Percentiles rank a stretch among this genome's conserved stretches.
These are phyloP conservation scores for Dryobota labecula DNA, from an alignment of 2,888 invertebrate genomes.

Conservation along the genomic window DNA sequence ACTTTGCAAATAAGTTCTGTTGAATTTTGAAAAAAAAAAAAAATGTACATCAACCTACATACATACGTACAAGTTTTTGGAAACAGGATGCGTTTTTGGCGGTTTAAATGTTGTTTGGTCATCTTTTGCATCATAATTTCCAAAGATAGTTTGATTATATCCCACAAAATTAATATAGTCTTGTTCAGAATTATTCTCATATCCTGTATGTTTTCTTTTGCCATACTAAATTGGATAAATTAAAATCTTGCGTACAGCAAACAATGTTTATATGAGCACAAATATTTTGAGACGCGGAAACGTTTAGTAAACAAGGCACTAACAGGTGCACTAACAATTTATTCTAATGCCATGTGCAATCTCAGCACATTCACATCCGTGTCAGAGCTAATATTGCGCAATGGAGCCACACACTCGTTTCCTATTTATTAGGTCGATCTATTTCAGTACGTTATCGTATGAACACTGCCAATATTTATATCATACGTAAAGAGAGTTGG, in stretches of 20 bases:
- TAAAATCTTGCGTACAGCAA: neutral
- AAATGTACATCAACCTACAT: no score
- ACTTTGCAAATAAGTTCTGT: neutral
- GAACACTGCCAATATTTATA: conserved; percentile 80
- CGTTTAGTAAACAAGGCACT: conserved; percentile 60
- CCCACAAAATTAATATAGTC: no score
- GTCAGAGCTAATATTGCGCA: conserved; percentile 77
- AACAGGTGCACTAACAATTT: conserved; percentile 66
- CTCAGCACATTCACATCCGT: conserved; percentile 78
- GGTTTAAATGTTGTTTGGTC: no score
- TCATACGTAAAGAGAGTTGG: conserved; percentile 64
- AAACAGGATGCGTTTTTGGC: neutral
- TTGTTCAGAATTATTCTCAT: neutral
- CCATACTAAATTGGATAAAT: neutral
- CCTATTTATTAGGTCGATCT: conserved; percentile 87
- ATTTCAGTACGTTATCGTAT: conserved; percentile 80
- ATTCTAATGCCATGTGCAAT: conserved; percentile 70
- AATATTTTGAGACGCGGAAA: conserved; percentile 55
- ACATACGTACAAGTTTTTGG: neutral
- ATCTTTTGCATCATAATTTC: neutral
- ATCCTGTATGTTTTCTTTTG: neutral
- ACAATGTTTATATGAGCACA: conserved; percentile 6
- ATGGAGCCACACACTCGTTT: conserved; percentile 77
- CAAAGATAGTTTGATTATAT: neutral
- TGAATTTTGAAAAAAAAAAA: no score